phyloP scores from a whole-genome alignment of 1,140 invertebrate genomes.

The Liolophura sinensis region DNA sequence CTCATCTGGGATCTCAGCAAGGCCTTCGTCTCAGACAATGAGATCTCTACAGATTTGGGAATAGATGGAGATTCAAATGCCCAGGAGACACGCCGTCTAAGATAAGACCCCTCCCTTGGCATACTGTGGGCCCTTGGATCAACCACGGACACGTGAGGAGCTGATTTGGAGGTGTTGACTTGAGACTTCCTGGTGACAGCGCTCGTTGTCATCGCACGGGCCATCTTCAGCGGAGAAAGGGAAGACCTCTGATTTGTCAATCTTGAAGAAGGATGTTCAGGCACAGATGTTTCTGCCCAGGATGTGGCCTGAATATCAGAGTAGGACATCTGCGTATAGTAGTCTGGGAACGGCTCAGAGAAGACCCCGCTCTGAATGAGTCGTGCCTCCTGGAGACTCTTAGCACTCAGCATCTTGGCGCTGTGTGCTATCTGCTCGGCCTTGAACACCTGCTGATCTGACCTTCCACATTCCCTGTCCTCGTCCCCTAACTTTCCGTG shows the following conservation, averaged over 20 bases:
- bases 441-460: slow-evolving; percentile 27
- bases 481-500: slow-evolving; percentile 16
- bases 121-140: not conserved
- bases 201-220: too few species aligned
- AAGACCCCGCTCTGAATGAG: slow-evolving; percentile 35
- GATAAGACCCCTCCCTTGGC: not conserved
- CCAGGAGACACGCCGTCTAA: slow-evolving; percentile 49
- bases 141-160: too few species aligned
- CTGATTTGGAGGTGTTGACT: too few species aligned
- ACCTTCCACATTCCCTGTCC: not conserved
- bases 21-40: slow-evolving; percentile 52
- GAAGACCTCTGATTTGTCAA: too few species aligned
- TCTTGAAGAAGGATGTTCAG: too few species aligned
- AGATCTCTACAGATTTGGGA: slow-evolving; percentile 42
- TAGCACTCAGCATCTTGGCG: slow-evolving; percentile 43
- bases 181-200: too few species aligned
- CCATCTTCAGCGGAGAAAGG: too few species aligned
- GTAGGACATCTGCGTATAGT: not conserved
- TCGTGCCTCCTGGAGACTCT: slow-evolving; percentile 36
- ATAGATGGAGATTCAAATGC: slow-evolving; percentile 55
- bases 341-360: too few species aligned
- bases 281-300: too few species aligned
- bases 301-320: too few species aligned
- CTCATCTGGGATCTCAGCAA: slow-evolving; percentile 56
- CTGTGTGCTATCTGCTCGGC: slow-evolving; percentile 46